phyloP scores from a whole-genome alignment of 2,888 invertebrate species.

The Sclerodermus sp. region DNA sequence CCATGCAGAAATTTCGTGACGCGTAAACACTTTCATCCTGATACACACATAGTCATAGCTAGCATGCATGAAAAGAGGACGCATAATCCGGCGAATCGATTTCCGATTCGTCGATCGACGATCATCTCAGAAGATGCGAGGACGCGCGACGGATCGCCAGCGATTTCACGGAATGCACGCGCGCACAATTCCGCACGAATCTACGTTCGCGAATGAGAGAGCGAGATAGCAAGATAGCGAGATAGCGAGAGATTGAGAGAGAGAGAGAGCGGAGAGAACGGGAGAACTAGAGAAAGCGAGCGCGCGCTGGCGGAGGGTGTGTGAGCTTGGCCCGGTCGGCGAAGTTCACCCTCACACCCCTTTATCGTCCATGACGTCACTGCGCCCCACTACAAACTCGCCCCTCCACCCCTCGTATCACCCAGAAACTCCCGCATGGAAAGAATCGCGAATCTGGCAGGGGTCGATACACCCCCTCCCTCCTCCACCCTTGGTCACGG shows the following conservation, averaged over 20 bases:
- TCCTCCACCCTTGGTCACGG: slow-evolving; percentile 11
- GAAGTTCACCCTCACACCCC: slow-evolving; percentile 25
- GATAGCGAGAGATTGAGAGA: no score
- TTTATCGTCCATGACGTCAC: slow-evolving; percentile 36
- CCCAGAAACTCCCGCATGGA: slow-evolving; percentile 14
- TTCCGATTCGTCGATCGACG: not conserved
- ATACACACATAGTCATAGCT: slow-evolving; percentile 7
- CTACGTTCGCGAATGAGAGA: not conserved
- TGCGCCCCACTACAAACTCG: slow-evolving; percentile 3
- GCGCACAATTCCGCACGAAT: not conserved
- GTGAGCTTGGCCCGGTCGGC: slow-evolving; percentile 1
- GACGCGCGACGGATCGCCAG: not conserved
- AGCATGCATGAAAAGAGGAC: slow-evolving; percentile 8
- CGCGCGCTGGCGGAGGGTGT: not conserved
- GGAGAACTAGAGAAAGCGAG: no score
- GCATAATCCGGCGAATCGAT: not conserved
- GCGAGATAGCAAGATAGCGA: not conserved
- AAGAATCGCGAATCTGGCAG: slow-evolving; percentile 46
- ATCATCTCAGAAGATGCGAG: not conserved
- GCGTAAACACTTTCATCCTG: not conserved
- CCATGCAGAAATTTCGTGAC: no score
- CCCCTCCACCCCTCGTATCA: slow-evolving; percentile 4
- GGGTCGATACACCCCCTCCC: slow-evolving; percentile 48
- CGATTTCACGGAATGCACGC: not conserved
- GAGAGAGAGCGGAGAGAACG: no score